Percentiles rank a stretch among this genome's conserved stretches.
Conservation (phyloP, 2,113 vertebrate genomes). For the Onychorhynchus coronatus region DNA sequence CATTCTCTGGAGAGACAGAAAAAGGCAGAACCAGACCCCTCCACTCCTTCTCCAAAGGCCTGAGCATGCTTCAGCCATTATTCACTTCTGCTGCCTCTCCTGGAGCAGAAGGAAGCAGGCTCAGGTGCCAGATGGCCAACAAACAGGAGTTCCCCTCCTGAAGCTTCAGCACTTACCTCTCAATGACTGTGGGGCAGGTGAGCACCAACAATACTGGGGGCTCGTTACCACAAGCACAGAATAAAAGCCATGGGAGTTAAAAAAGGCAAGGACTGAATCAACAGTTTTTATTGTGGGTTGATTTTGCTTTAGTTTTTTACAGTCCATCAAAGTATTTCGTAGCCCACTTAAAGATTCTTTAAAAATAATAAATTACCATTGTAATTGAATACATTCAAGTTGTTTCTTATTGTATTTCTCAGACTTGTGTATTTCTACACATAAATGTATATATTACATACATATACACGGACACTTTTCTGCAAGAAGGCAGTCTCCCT, state of each 20-base stretch:
- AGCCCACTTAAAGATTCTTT: background rate
- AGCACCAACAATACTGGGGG: background rate
- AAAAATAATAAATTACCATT: background rate
- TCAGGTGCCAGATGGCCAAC: background rate
- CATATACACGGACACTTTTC: background rate
- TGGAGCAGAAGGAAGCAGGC: background rate
- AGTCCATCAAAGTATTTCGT: background rate
- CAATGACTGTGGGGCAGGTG: background rate
- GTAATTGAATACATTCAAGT: background rate
- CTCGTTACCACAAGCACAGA: background rate
- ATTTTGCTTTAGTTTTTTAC: background rate
- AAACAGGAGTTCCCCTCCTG: background rate
- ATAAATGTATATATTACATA: background rate
- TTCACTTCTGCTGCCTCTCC: background rate
- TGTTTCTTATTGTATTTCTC: background rate
- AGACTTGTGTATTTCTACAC: background rate
- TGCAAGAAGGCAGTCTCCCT: background rate
- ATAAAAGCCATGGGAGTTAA: background rate
- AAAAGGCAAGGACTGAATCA: background rate
- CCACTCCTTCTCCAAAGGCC: background rate
- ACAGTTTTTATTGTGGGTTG: background rate
- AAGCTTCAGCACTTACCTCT: background rate
- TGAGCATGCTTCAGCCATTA: background rate
- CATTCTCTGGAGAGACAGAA: background rate
- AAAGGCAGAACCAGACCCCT: background rate